Base-by-base conservation (phyloP, 64 coral and sea anemone genomes). In the Catalaphyllia jardinei region DNA sequence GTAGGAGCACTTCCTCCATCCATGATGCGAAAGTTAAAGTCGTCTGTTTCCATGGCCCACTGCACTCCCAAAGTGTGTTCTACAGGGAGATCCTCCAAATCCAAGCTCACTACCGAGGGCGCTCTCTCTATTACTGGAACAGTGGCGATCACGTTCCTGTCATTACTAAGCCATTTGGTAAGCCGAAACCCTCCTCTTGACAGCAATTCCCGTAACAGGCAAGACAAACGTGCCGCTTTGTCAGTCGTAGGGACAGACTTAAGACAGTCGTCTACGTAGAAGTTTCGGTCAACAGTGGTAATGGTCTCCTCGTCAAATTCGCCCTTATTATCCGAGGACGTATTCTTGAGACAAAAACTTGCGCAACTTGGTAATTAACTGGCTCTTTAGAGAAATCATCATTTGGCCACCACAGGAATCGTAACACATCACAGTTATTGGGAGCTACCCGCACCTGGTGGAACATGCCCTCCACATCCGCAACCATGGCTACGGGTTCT, bases 221-320 rank as follows among this genome's bases (percentile, higher is more conserved):
- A 13, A 57, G 75, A 51, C 24, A 89, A 10, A 6, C 74, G n/a
- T 13, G 31, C 10, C 52, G 76, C 75, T n/a, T 78, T 38, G 17
- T 79, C 59, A 50, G 62, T 62, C 3, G 87, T 24, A 5, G 73
- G 16, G 7, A 79, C 73, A 39, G 87, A 89, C 39, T 89, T 79
- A 18, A 89, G 8, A 62, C 73, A 79, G 62, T 89, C 87, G 65
- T 89, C 87, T 5, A 89, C 75, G 16, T 89, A 89, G 10, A 89
- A 65, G 62, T 89, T 89, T 7, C 61, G 57, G 16, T 67, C 22
- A 8, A 79, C 75, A 19, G 87, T 89, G 3, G 79, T 59, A 19
- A 89, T 64, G 9, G 60, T 79, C 8, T 71, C 83, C 13, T 2
- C 64, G 49, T 54, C 31, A 22, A 73, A 29, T 30, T 87, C 69